Evolutionary conservation across 2,113 vertebrate genomes (phyloP).

Genomic region (Pomatostomus ruficeps): DNA sequence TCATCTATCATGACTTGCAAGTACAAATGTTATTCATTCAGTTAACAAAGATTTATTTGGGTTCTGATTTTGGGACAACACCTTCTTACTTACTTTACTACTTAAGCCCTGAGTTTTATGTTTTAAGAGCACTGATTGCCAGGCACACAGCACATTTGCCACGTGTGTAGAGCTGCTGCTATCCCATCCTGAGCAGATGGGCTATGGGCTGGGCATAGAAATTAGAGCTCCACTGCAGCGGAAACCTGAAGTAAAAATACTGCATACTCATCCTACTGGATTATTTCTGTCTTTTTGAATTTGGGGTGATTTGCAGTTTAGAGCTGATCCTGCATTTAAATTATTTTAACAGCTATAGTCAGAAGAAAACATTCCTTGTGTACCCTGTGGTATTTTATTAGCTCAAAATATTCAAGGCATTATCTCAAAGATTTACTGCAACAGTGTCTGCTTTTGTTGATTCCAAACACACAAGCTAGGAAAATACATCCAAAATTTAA

Average conservation of each 20-base stretch:
- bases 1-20: neutral
- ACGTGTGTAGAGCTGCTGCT: neutral
- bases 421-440: constrained; percentile 9
- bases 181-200: neutral
- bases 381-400: neutral
- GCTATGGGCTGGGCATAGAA: neutral
- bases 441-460: neutral
- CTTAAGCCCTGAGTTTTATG: neutral
- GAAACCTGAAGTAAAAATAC: neutral
- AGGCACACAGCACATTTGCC: neutral
- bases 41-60: neutral
- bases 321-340: neutral
- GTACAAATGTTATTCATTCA: neutral
- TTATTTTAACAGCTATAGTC: neutral
- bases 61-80: neutral
- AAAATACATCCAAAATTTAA: constrained; percentile 5
- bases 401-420: neutral
- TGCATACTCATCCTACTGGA: neutral
- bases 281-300: neutral
- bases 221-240: neutral
- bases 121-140: neutral
- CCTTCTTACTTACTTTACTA: neutral
- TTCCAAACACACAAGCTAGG: constrained; percentile 3
- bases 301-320: neutral
- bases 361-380: neutral